These are phyloP conservation scores for Amblyopsis rosae DNA, from an alignment of 2,113 vertebrate genomes.

Conservation along the genomic window DNA sequence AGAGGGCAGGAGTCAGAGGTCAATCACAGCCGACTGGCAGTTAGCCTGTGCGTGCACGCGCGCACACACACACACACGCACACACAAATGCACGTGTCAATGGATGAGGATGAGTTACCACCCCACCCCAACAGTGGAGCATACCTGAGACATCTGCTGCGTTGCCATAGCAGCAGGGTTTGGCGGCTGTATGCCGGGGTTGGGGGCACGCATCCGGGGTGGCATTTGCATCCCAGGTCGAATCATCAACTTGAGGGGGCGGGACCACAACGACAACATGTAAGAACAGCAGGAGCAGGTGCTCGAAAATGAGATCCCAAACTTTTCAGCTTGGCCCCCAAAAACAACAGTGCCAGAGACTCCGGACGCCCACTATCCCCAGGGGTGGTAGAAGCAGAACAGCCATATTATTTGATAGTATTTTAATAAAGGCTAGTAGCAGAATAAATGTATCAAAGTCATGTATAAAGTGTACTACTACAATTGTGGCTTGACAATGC, in stretches of 20 bases:
- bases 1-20: slow-evolving; percentile 15
- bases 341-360: too few species aligned
- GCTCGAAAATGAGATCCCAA: neutral
- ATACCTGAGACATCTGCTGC: slow-evolving; percentile 90
- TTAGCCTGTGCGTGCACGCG: too few species aligned
- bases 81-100: neutral
- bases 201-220: slow-evolving; percentile 82
- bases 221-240: slow-evolving; percentile 87
- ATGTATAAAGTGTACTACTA: too few species aligned
- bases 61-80: neutral
- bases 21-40: neutral
- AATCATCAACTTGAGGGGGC: slow-evolving; percentile 85
- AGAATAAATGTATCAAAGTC: too few species aligned
- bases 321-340: too few species aligned
- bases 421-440: too few species aligned
- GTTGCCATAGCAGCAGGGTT: slow-evolving; percentile 81
- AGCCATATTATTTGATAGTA: too few species aligned
- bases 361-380: too few species aligned
- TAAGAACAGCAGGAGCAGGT: slow-evolving; percentile 78
- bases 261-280: slow-evolving; percentile 80
- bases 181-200: slow-evolving; percentile 76
- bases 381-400: too few species aligned
- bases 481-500: too few species aligned
- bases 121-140: slow-evolving; percentile 46
- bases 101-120: neutral